These are phyloP conservation scores for Antennarius striatus DNA, from an alignment of 2,113 vertebrate species.

Conservation along the genomic window DNA sequence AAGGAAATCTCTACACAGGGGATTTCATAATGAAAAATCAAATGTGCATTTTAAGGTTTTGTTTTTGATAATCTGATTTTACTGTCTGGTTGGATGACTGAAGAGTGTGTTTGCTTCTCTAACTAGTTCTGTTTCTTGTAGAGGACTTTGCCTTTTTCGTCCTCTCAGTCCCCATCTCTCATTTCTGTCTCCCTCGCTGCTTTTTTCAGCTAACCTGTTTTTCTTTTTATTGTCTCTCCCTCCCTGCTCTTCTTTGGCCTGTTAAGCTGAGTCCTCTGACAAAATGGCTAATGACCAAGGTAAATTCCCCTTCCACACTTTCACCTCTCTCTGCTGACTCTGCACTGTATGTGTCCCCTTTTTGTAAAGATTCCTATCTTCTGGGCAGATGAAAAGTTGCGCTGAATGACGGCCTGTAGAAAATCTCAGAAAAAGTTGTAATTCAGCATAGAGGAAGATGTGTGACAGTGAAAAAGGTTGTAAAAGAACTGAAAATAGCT, in stretches of 20 bases:
- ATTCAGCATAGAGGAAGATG: slow-evolving; percentile 1
- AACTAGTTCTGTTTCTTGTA: slow-evolving; percentile 19
- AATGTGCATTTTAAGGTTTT: slow-evolving; percentile 14
- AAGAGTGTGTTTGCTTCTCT: slow-evolving; percentile 31
- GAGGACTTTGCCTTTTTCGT: slow-evolving; percentile 5
- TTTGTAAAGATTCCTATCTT: slow-evolving; percentile 36
- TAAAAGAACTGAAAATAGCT: neutral
- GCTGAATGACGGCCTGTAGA: slow-evolving; percentile 34
- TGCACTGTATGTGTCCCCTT: slow-evolving; percentile 29
- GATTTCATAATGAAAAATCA: no score
- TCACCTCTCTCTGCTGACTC: slow-evolving; percentile 63
- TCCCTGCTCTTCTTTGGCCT: slow-evolving; percentile 81
- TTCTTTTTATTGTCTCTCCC: slow-evolving; percentile 86
- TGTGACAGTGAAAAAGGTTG: neutral
- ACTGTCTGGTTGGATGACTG: slow-evolving; percentile 15
- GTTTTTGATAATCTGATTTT: slow-evolving; percentile 5
- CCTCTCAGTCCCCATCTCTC: slow-evolving; percentile 19
- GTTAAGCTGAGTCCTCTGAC: slow-evolving; percentile 98
- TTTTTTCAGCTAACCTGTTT: slow-evolving; percentile 78
- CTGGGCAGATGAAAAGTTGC: slow-evolving; percentile 29
- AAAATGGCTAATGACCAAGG: slow-evolving; percentile 99
- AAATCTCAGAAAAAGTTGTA: neutral
- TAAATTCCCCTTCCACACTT: slow-evolving; percentile 82
- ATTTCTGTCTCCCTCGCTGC: slow-evolving; percentile 49
- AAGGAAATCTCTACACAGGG: no score